A percentile compares a stretch with the other conserved stretches of the same genome.
Conservation (phyloP, 1,140 invertebrate genomes). For the Orussus abietinus region DNA sequence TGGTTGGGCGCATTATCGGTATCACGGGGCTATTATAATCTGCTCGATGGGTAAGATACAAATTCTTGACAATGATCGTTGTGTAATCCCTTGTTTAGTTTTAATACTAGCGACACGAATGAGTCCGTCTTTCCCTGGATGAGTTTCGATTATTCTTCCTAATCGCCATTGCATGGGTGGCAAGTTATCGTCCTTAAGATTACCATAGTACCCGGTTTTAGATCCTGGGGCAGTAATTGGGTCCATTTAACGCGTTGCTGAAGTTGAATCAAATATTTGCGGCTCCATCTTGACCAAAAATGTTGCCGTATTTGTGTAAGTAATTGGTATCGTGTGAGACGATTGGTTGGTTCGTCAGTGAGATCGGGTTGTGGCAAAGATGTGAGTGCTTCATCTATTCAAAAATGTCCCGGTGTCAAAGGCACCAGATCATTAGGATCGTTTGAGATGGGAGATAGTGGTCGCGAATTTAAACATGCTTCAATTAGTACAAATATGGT, state of each 20-base stretch:
- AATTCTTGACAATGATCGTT: constrained; percentile 4
- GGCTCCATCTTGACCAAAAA: constrained; percentile 25
- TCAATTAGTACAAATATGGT: constrained; percentile 24
- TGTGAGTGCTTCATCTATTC: constrained; percentile 21
- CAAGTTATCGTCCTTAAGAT: constrained; percentile 12
- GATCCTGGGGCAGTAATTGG: background rate
- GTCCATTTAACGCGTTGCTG: constrained; percentile 27
- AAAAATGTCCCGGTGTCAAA: constrained; percentile 29
- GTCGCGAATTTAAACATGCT: no score
- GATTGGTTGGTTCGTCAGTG: constrained; percentile 14
- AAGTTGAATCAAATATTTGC: constrained; percentile 23
- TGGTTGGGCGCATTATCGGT: no score
- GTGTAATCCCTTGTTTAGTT: constrained; percentile 1
- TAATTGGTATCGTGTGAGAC: constrained; percentile 22
- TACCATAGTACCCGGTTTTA: constrained; percentile 12
- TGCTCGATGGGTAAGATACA: constrained; percentile 2
- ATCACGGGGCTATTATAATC: no score
- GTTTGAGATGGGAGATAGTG: no score
- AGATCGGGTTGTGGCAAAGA: constrained; percentile 13
- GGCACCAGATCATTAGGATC: constrained; percentile 16
- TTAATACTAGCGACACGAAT: constrained; percentile 1
- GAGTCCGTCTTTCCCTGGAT: constrained; percentile 12
- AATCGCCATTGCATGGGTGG: constrained; percentile 16
- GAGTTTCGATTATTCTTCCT: constrained; percentile 14
- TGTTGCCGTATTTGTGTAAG: constrained; percentile 21